Evolutionary conservation across 2,113 vertebrate genomes (phyloP), one percentile per base, ranked within the genome.

Genomic region (Nesogale talazaci): DNA sequence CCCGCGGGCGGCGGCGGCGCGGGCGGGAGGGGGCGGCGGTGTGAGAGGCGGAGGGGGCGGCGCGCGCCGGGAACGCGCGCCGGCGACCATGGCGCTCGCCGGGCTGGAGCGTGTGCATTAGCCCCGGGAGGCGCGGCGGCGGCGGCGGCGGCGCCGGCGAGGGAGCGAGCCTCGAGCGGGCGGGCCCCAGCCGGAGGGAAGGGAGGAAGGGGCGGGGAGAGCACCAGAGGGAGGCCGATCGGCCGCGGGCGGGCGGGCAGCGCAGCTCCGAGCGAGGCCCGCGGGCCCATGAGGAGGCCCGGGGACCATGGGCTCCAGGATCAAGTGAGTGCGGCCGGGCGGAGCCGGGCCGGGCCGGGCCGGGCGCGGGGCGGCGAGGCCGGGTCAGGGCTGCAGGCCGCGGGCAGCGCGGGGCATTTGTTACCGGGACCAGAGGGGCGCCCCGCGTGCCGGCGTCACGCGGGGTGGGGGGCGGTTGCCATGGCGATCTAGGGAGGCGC

Each of bases 291-390:
- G 98, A 97, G 98, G 98, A 96, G 97, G 96, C 96, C 96, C 92
- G 93, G 97, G 97, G 97, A 98, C 97, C 98, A 98, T 98, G 98
- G 98, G 98, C 96, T 98, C 98, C 98, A 97, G 98, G 97, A 97
- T 98, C 97, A 98, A 98, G 98, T 98, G 98, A 98, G 98, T 98
- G 97, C 79, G 79, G 94, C 96, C 90, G 84, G 84, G 75, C n/a
- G n/a, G n/a, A n/a, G n/a, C 80, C 56, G 93, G 96, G 93, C 91
- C 93, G 94, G 81, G 94, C 94, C 77, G 88, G 93, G 96, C 59
- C 95, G 92, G 97, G 97, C 96, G 96, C 91, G 92, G 96, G 97
- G 96, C 93, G 96, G 95, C 63, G 95, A 93, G 97, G 97, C 94
- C 92, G 85, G 96, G 95, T 86, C 31, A 82, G 94, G 88, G 92